Evolutionary conservation across 2,113 vertebrate genomes (phyloP).

Genomic region (Camarhynchus parvulus): DNA sequence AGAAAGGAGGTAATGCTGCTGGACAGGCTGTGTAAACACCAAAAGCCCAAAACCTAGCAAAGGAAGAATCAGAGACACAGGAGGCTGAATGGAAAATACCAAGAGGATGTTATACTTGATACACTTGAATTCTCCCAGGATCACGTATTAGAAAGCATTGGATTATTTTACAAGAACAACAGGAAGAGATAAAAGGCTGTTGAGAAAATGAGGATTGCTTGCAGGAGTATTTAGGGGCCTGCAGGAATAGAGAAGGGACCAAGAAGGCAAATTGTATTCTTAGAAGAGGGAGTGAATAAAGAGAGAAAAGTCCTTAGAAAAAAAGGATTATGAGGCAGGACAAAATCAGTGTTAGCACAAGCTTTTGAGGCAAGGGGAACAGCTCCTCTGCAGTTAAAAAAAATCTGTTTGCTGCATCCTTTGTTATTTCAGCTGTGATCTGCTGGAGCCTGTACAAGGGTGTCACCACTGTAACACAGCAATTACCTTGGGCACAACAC

Average conservation of each 20-base stretch:
- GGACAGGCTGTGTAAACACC: conserved; percentile 30
- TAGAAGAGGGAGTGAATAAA: not conserved
- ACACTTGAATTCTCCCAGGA: not conserved
- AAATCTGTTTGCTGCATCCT: not conserved
- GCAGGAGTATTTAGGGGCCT: not conserved
- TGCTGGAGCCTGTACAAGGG: not conserved
- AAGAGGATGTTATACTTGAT: not conserved
- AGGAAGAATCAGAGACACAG: not conserved
- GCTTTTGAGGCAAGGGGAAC: not conserved
- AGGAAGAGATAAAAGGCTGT: not conserved
- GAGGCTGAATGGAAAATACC: conserved; percentile 17
- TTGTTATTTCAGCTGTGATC: not conserved
- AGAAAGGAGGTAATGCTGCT: conserved; percentile 22
- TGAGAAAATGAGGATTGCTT: conserved; percentile 1
- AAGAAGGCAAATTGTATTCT: fast-evolving
- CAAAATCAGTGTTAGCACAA: not conserved
- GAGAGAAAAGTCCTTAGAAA: not conserved
- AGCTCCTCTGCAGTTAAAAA: not conserved
- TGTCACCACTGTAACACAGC: fast-evolving
- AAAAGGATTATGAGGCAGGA: not conserved
- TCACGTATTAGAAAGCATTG: not conserved
- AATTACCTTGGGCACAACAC: not conserved
- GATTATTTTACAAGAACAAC: not conserved
- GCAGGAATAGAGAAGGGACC: not conserved
- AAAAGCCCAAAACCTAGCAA: conserved; percentile 13